Base-by-base conservation (phyloP, 2,888 invertebrate species). In the Eristalinus sepulchralis region DNA sequence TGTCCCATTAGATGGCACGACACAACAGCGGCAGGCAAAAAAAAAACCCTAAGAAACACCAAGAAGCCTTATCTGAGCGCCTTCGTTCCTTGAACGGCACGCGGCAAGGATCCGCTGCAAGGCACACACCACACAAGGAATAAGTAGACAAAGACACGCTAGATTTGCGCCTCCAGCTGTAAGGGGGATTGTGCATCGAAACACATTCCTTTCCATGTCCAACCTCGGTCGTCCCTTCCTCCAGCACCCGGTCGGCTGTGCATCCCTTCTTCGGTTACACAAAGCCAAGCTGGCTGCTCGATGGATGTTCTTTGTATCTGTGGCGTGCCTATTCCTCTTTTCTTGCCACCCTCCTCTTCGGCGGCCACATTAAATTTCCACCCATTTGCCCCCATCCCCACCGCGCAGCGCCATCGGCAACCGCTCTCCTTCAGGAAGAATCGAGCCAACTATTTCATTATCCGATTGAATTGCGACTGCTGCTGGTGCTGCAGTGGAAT, bases 401-500 rank as follows among this genome's bases (percentile, higher is more conserved):
- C 34, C 24, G 57, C 24, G 57, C 24, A 9, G 6, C 17, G 1
- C 10, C 5, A 2, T 34, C 11, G 2, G 1, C 20, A 27, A 27
- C 2, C 27, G 27, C n/a, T 33, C 62, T 17, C 8, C 17, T n/a
- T 27, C 10, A 9, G 24, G 63, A 39, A 60, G 73, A 39, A 66
- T 5, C 34, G 36, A 39, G 64, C 67, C 67, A 81, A 76, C 84
- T 85, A 72, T 85, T 85, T 85, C 81, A 72, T 68, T 85, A 81
- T 76, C 75, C 75, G 83, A 80, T 79, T 80, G 83, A 63, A 81
- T 66, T 75, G 71, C 68, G 57, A 17, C 47, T 36, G 27, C 39
- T 70, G 71, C 47, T 47, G 47, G 17, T 47, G 59, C 13, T 33
- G 20, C 55, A 10, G 31, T 11, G 60, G 53, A 47, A 22, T 70